Base-by-base conservation (phyloP, 1,140 invertebrate species). In the Coenobita brevimanus region DNA sequence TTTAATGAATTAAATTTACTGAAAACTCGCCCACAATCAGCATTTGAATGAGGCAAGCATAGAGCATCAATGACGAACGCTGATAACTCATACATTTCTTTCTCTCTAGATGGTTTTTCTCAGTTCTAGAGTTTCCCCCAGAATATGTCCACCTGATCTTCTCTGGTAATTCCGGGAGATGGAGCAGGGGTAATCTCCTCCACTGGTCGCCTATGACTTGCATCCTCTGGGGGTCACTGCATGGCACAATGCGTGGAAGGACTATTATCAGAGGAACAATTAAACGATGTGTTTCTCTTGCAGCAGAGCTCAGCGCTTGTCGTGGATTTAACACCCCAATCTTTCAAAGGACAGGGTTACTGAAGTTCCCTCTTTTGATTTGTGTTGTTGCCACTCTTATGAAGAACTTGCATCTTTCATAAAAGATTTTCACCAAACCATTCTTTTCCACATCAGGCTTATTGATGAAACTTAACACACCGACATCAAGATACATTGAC, bases 151-250 rank as follows among this genome's bases (percentile, higher is more conserved):
- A 30, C 30, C 36, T 64, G 54, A 13, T 62, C 30, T 67, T 82
- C 80, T 30, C 27, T 82, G 21, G 36, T 36, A 67, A 82, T 69
- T 82, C 60, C 41, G 80, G 78, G 17, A 81, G 36, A 21, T 57
- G 27, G 27, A 46, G 38, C 24, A 80, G 21, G 17, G 78, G 4
- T 27, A 82, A 60, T 21, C 1, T 60, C 60, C 80, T 4, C 80
- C 80, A 82, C n/a, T 82, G 54, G 38, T 82, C 60, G 43, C 67
- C 80, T n/a, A 82, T 10, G 38, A 67, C 62, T 43, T 82, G 80
- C 10, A 82, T 27, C 33, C 10, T 6, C 38, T 43, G 30, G 10
- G 6, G 8, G 3, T 43, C 15, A 27, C 57, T 21, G 2, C 1
- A 10, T 57, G 78, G 4, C 46, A 57, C 46, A 30, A 57, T 62